Base-by-base conservation (phyloP, 1,140 invertebrate species). In the Apis cerana region DNA sequence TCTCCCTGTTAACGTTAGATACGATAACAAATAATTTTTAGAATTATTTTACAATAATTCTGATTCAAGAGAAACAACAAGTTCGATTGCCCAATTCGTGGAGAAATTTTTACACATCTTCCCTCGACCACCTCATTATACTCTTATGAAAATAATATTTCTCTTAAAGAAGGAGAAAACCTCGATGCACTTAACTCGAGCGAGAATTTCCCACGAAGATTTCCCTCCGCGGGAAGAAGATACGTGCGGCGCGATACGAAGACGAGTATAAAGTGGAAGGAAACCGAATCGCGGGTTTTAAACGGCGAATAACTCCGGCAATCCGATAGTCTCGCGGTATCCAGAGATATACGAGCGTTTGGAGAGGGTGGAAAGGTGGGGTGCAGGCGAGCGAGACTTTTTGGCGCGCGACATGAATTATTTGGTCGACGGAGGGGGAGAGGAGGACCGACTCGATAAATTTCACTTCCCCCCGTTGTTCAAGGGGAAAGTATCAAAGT, bases 401-500 rank as follows among this genome's bases (percentile, higher is more conserved):
- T 79, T 62, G 81, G 58, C 48, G 75, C 58, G 82, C 13, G 61
- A 85, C 75, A 85, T 90, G 85, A 90, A 91, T 91, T 91, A 90
- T 88, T 87, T 85, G 27, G 65, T n/a, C 27, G 58, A 70, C 54
- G 8, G 64, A 77, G 52, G 3, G 2, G 33, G 27, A 27, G 27
- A 2, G 27, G 27, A 1, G 27, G 85, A 33, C 19, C 19, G 68
- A 48, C 75, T 86, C 90, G 86, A 91, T 91, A 91, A 91, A 91
- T 91, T 90, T 88, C 75, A 64, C 69, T 82, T 80, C 27, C 89
- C 4, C 7, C n/a, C 33, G 8, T 48, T 19, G 10, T 54, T 54
- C 17, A 5, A 11, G 15, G 4, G 9, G 15, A 48, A 90, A 91
- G 90, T 91, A 91, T 90, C 87, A 90, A 91, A 91, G 85, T 91